phyloP scores from a whole-genome alignment of 2,797 vertebrate species.

The Takifugu rubripes region DNA sequence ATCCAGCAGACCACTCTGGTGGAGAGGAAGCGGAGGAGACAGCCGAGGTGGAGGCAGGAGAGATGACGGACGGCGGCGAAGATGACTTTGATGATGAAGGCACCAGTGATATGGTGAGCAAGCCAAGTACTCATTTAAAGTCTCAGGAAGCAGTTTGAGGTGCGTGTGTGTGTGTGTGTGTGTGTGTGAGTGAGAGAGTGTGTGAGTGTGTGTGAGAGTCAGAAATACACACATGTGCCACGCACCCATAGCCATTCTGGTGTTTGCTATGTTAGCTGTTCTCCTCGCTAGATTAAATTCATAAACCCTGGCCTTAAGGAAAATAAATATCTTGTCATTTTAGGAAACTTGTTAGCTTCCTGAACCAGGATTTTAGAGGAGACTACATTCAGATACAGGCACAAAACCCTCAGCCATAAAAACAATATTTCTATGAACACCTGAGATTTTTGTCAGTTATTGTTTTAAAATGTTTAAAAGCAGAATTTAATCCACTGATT shows the following conservation, averaged over 20 bases:
- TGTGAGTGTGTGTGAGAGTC: background rate
- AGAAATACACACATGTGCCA: background rate
- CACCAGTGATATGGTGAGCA: conserved; percentile 85
- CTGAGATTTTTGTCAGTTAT: too few species aligned
- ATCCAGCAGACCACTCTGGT: conserved; percentile 81
- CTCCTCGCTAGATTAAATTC: background rate
- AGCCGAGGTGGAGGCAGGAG: conserved; percentile 85
- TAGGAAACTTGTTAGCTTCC: background rate
- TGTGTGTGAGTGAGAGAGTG: background rate
- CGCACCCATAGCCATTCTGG: too few species aligned
- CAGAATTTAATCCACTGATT: too few species aligned
- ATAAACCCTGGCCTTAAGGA: background rate
- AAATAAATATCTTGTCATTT: background rate
- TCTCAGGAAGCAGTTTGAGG: conserved; percentile 14
- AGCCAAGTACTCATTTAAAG: conserved; percentile 19
- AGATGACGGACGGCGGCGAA: conserved; percentile 89
- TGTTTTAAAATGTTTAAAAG: too few species aligned
- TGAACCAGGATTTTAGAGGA: too few species aligned
- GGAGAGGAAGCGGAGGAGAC: conserved; percentile 83
- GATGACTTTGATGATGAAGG: conserved; percentile 93
- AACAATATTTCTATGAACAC: too few species aligned
- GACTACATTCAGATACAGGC: too few species aligned
- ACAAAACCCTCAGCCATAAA: too few species aligned
- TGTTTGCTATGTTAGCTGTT: background rate
- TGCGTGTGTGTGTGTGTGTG: background rate